Base-by-base conservation (phyloP, 2,888 invertebrate species). In the Abscondita cerata region DNA sequence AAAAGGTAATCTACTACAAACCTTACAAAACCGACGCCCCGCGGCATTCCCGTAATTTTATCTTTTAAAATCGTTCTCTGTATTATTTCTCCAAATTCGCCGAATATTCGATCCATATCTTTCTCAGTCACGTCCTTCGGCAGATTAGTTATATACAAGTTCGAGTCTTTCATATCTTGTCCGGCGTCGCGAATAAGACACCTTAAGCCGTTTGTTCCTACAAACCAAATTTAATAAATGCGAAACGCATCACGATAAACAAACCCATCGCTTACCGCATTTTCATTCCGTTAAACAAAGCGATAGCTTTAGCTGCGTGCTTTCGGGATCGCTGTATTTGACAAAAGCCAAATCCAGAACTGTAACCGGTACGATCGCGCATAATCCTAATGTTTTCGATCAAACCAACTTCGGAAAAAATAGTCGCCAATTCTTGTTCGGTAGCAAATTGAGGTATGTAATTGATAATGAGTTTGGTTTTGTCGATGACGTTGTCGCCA, bases 261-360 rank as follows among this genome's bases (percentile, higher is more conserved):
- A 38, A 38, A n/a, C 3, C 4, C 38, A 9, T 8, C 9, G 11
- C 2, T 71, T 69, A 78, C 79, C 75, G 76, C 59, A 75, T 79
- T 63, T 74, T 77, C 64, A 76, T 72, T 31, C 96, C 96, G 80
- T 96, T 96, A 73, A 96, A 85, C 41, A 90, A 89, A 73, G 89
- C 88, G 68, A 96, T 95, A 48, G 97, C 96, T 70, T 91, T 86
- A 56, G 88, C 82, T 34, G 96, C 96, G 81, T 96, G 94, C n/a
- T n/a, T 76, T 91, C 91, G 67, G 92, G 90, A 61, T 89, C 87
- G 54, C 89, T 86, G 81, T 92, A 97, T 81, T 96, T 96, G 46
- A 96, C 95, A 82, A 97, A n/a, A 97, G 38, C 96, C 97, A 81
- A 96, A 97, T 40, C 97, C 97, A 81, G 92, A 96, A 81, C 96